Conservation (phyloP, 1,140 invertebrate genomes). For the Lepidurus arcticus region DNA sequence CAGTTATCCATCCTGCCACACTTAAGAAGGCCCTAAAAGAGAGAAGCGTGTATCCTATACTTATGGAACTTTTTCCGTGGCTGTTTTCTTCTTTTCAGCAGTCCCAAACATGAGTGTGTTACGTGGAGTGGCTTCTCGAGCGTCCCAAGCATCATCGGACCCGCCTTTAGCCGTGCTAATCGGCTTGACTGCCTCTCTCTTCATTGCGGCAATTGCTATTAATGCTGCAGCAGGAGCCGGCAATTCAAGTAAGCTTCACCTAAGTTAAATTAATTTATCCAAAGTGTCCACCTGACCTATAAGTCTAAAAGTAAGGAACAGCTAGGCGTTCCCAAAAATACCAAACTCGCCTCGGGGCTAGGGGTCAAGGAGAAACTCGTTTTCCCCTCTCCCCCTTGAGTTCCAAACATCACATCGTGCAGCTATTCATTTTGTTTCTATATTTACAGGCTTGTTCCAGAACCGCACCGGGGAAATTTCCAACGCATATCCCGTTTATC, state of each 20-base stretch:
- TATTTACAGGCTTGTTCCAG: conserved; percentile 26
- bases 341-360: too few species aligned
- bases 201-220: conserved; percentile 23
- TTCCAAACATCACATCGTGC: not conserved
- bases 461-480: conserved; percentile 29
- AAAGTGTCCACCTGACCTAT: not conserved
- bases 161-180: conserved; percentile 26
- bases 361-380: not conserved
- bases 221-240: conserved; percentile 30
- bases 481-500: conserved; percentile 19
- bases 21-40: not conserved
- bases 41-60: not conserved
- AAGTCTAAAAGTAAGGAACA: not conserved
- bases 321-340: not conserved
- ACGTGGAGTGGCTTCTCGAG: not conserved
- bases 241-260: conserved; percentile 22
- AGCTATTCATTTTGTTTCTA: not conserved
- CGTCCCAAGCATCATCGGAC: not conserved
- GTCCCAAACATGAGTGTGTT: not conserved
- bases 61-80: not conserved
- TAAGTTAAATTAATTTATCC: not conserved
- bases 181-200: conserved; percentile 2
- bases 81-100: not conserved
- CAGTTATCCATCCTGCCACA: not conserved
- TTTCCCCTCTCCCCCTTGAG: not conserved